These are phyloP conservation scores for Enoplosus armatus DNA, from an alignment of 2,797 vertebrate genomes.

Conservation along the genomic window DNA sequence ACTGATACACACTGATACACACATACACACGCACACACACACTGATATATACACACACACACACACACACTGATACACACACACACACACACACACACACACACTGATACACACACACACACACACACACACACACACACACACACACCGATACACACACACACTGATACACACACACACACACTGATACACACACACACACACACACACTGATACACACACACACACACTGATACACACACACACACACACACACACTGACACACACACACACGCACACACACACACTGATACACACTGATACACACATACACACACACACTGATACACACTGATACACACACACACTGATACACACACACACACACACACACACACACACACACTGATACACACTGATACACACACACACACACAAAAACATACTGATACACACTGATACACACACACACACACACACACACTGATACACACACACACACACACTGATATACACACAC, in stretches of 20 bases:
- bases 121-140: background rate
- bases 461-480: background rate
- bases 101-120: constrained; percentile 12
- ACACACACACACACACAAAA: constrained; percentile 8
- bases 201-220: too few species aligned
- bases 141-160: constrained; percentile 1
- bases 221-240: background rate
- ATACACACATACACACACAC: constrained; percentile 5
- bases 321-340: background rate
- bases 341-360: background rate
- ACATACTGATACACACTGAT: too few species aligned
- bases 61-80: background rate
- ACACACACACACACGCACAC: background rate
- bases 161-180: background rate
- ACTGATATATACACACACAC: background rate
- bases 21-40: constrained; percentile 9
- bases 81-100: too few species aligned
- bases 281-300: background rate
- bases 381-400: background rate
- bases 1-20: too few species aligned
- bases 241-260: background rate
- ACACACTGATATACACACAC: constrained; percentile 16
- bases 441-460: constrained; percentile 3
- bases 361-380: too few species aligned
- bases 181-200: background rate